Evolutionary conservation across 1,140 invertebrate species (phyloP), one percentile per base, ranked within the genome.

Genomic region (Tyrophagus putrescentiae): DNA sequence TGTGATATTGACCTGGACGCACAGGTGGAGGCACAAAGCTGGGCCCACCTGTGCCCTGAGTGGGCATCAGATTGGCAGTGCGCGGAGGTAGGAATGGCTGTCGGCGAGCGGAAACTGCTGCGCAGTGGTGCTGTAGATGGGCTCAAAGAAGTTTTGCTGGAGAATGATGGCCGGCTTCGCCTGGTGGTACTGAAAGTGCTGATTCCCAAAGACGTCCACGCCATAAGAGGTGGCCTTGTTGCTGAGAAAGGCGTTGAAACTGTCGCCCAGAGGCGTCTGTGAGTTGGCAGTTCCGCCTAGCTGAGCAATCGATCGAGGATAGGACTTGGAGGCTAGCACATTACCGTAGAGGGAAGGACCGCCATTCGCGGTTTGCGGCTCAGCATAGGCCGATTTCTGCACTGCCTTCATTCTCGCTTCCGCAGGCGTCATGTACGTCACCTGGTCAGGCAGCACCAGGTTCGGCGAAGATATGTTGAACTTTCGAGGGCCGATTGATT

Each of bases 391-490:
- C n/a, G n/a, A n/a, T n/a, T n/a, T n/a, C n/a, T n/a, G n/a, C n/a
- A n/a, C n/a, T n/a, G n/a, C n/a, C n/a, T n/a, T n/a, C n/a, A n/a
- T n/a, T n/a, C n/a, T n/a, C n/a, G n/a, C n/a, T n/a, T n/a, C n/a
- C n/a, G n/a, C n/a, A n/a, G n/a, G 31, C 45, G 18, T 25, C 23
- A 48, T 48, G 21, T 25, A 7, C 6, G 18, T 29, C 6, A 48
- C 18, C 31, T 48, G 45, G 7, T 48, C 45, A 9, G 45, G 7
- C 18, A 18, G 7, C 21, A 48, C 27, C 31, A 57, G 23, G 44
- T 57, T 57, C 4, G 56, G 56, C 29, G 56, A 57, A 6, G 56
- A 57, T 44, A 54, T 16, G 31, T 45, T 13, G 27, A 28, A 45
- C 34, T 28, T 45, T 42, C 57, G 3, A 21, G 16, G 13, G 21